Evolutionary conservation across 2,113 vertebrate species (phyloP).

Genomic region (rat (Rattus norvegicus)): DNA sequence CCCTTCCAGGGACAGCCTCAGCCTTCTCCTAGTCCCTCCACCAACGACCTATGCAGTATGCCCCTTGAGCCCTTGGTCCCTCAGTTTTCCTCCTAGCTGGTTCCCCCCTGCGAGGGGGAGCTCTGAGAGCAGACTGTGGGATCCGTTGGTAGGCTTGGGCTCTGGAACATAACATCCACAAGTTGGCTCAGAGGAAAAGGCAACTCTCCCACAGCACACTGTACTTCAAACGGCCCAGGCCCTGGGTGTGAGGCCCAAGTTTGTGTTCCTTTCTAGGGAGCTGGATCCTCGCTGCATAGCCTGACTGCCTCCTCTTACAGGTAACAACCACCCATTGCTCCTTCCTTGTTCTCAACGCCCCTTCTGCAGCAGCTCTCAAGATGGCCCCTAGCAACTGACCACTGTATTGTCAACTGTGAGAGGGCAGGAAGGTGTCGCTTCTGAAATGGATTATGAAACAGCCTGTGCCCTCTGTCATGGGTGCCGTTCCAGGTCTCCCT

Average conservation of each 20-base stretch:
- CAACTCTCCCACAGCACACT: accelerated
- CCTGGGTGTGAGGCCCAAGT: accelerated
- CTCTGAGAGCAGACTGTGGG: not conserved
- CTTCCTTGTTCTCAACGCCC: accelerated
- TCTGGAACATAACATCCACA: not conserved
- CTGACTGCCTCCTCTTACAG: not conserved
- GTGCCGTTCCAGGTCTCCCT: accelerated
- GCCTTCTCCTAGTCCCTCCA: not conserved
- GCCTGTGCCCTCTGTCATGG: not conserved
- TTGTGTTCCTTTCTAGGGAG: accelerated
- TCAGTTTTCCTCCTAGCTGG: not conserved
- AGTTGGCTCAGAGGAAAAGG: not conserved
- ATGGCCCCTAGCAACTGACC: accelerated
- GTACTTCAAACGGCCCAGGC: not conserved
- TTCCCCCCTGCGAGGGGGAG: not conserved
- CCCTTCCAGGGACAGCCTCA: not conserved
- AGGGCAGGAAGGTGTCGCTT: accelerated
- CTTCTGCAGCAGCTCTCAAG: not conserved
- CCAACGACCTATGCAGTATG: not conserved
- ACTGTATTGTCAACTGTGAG: accelerated
- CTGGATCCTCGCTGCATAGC: accelerated
- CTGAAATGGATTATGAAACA: not conserved
- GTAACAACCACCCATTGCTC: accelerated
- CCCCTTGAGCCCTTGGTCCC: not conserved
- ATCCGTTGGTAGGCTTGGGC: not conserved